Evolutionary conservation across 2,888 invertebrate species (phyloP), one percentile per base, ranked within the genome.

Genomic region (Heteromurus nitidus): DNA sequence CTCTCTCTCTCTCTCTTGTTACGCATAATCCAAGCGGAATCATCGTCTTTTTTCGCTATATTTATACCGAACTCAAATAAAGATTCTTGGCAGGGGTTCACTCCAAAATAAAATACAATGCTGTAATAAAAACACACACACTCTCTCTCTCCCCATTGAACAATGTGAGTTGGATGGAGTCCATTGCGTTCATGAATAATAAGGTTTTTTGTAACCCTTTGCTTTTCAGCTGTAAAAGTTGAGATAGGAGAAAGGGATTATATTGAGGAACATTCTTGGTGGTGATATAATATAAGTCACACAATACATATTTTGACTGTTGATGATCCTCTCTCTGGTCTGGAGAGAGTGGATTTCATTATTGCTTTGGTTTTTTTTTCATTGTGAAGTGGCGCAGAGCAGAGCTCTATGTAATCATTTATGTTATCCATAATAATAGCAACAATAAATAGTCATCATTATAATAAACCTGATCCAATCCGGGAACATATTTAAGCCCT

Each of bases 271-370:
- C 11, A 47, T 47, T n/a, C 7, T n/a, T 16, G 16, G 16, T 47
- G 47, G 47, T n/a, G 47, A n/a, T 30, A 50, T 20, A 16, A 47
- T 18, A 11, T 68, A 28, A 20, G 31, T 53, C 28, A 18, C 47
- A 55, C 24, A 53, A 53, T 18, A 80, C 65, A 80, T 60, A 67
- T 73, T 80, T 80, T 80, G 80, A 68, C 67, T 76, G 76, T 58
- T 68, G 68, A 58, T 76, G 30, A 47, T 47, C 47, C 47, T 47
- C 47, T 47, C 47, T 47, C 47, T 47, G 16, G 16, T 65, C n/a
- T 42, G 31, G 28, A 9, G 36, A 16, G 47, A 47, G n/a, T 13
- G n/a, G 47, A 13, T 47, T n/a, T 36, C 36, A 9, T 36, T 36
- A 9, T 13, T 13, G 7, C 36, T 36, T 36, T n/a, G n/a, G n/a